Base-by-base conservation (phyloP, 2,888 invertebrate species). In the Rhingia campestris region DNA sequence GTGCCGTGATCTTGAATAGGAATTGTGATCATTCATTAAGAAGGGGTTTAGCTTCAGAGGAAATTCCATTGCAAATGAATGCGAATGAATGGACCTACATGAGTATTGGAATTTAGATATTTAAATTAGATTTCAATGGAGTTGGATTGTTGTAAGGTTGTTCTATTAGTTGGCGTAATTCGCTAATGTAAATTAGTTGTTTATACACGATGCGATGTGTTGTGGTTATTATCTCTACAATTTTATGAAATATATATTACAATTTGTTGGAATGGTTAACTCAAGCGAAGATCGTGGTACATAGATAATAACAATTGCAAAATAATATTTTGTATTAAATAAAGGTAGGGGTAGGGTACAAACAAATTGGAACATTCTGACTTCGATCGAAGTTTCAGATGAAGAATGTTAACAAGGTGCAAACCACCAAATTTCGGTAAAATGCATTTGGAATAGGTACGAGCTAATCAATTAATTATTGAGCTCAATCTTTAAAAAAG, bases 1-100 rank as follows among this genome's bases (percentile, higher is more conserved):
- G 51, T 79, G 58, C 59, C 53, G 70, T 59, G 74, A 80, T 84
- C 80, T 74, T 84, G 70, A 74, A 80, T 70, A 75, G 64, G 53
- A 70, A 84, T 80, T 74, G 66, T 61, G 84, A 84, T 74, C 80
- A 63, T 82, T 82, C 63, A 72, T 73, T 73, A 63, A 56, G 35
- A 79, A 49, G 14, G 70, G 72, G 53, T 51, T 75, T 81, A 22
- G 7, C 9, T 69, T 69, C 9, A 35, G 37, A 73, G 73, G 73
- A 79, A 82, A 77, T 82, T 77, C 61, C 72, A 39, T 43, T 51
- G 56, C 43, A 74, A 80, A 54, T 49, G 66, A 45, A 9, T 32
- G 7, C 54, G 66, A 72, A 77, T 67, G 61, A 66, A 81, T 59
- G 53, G 72, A 73, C 54, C 77, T 41, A 77, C 53, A 77, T 70